Percentiles rank a stretch among this genome's conserved stretches.
Conservation (phyloP, 2,888 invertebrate genomes). For the Clusia tigrina region DNA sequence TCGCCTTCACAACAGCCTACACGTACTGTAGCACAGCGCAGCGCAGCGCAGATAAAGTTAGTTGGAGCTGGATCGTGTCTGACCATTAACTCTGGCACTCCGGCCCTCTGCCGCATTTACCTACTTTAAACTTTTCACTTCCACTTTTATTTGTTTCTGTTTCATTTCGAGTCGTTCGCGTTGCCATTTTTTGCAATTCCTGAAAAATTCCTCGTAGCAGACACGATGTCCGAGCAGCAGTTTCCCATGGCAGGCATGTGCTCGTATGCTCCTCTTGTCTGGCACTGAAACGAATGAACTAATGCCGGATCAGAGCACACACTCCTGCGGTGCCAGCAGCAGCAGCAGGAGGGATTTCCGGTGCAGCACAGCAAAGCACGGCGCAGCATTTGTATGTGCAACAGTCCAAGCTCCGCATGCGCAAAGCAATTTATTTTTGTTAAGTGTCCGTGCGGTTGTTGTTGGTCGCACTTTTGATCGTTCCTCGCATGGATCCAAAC, state of each 20-base stretch:
- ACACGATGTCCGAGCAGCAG: slow-evolving; percentile 16
- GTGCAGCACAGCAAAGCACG: background rate
- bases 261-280: background rate
- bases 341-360: slow-evolving; percentile 13
- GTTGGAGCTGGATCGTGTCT: slow-evolving; percentile 39
- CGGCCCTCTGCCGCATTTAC: slow-evolving; percentile 31
- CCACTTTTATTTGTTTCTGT: slow-evolving; percentile 43
- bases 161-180: slow-evolving; percentile 18
- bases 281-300: background rate
- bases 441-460: slow-evolving; percentile 27
- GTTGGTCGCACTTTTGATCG: slow-evolving; percentile 28
- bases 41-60: slow-evolving; percentile 24
- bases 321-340: slow-evolving; percentile 16
- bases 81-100: slow-evolving; percentile 34
- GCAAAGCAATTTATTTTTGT: slow-evolving; percentile 32
- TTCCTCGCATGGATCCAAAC: background rate
- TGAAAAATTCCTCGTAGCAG: slow-evolving; percentile 11
- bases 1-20: slow-evolving; percentile 27
- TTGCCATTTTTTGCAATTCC: slow-evolving; percentile 26
- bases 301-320: slow-evolving; percentile 23
- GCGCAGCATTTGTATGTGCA: background rate
- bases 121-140: slow-evolving; percentile 43
- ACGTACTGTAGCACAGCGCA: no score
- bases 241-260: slow-evolving; percentile 26
- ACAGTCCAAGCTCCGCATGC: background rate